These are phyloP conservation scores for Batillaria attramentaria DNA, from an alignment of 1,140 invertebrate genomes.

Conservation along the genomic window DNA sequence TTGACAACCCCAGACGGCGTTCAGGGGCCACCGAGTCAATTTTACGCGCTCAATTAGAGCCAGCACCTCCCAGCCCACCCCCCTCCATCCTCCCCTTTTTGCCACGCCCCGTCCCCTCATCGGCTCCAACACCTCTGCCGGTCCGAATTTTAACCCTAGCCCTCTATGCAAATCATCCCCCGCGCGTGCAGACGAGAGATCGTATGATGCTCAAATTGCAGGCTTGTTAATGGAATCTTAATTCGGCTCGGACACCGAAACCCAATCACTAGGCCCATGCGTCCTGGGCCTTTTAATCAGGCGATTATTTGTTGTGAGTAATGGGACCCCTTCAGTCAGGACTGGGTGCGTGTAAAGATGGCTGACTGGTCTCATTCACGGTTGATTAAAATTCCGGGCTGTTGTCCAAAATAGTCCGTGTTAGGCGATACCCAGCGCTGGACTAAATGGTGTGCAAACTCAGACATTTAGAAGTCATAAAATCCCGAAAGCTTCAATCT, in stretches of 20 bases:
- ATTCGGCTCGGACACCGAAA: constrained; percentile 13
- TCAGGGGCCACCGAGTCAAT: neutral
- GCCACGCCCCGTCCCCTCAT: neutral
- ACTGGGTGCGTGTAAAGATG: too few species aligned
- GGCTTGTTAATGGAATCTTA: constrained; percentile 32
- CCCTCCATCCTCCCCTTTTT: neutral
- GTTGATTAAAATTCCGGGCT: too few species aligned
- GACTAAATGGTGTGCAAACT: too few species aligned
- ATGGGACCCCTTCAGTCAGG: constrained; percentile 8
- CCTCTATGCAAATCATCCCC: constrained; percentile 17
- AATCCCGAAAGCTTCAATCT: too few species aligned
- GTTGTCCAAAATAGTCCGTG: too few species aligned
- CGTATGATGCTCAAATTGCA: constrained; percentile 28
- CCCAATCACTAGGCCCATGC: constrained; percentile 14
- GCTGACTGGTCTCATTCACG: too few species aligned
- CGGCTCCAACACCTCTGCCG: neutral
- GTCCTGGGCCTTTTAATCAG: constrained; percentile 26
- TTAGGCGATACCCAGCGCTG: too few species aligned
- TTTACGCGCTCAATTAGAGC: constrained; percentile 28
- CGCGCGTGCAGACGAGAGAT: constrained; percentile 23
- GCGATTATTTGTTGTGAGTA: constrained; percentile 11
- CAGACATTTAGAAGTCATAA: too few species aligned
- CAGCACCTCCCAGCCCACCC: neutral
- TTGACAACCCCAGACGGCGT: too few species aligned
- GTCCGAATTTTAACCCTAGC: too few species aligned